These are phyloP conservation scores for Halocynthia aurantium DNA, from an alignment of 23 tunicate genomes.

Conservation along the genomic window DNA sequence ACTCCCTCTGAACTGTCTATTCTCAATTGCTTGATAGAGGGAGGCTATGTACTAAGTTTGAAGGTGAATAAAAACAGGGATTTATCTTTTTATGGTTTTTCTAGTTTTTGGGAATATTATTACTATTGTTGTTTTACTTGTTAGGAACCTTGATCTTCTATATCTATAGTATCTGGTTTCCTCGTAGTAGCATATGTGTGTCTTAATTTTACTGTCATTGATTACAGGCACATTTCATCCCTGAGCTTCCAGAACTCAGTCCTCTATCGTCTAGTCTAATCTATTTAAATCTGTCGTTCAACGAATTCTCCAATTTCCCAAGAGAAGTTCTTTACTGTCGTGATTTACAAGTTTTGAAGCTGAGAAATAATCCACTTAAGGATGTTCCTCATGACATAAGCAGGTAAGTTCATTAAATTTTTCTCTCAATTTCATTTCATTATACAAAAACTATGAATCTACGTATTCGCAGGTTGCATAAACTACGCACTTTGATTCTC, in stretches of 20 bases:
- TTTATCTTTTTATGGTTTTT: background rate
- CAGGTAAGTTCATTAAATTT: constrained; percentile 37
- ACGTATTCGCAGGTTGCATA: constrained; percentile 34
- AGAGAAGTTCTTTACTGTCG: constrained; percentile 46
- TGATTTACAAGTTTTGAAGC: constrained; percentile 63
- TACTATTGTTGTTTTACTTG: background rate
- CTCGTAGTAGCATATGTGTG: background rate
- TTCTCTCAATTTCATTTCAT: background rate
- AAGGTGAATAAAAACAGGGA: constrained; percentile 40
- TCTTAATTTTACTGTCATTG: background rate
- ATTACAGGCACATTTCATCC: constrained; percentile 69
- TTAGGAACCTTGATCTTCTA: too few relatives aligned
- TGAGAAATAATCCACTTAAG: constrained; percentile 68
- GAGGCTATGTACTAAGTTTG: constrained; percentile 72
- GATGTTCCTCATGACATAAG: constrained; percentile 59
- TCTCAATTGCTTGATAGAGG: constrained; percentile 83
- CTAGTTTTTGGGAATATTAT: too few relatives aligned
- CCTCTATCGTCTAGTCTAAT: constrained; percentile 48
- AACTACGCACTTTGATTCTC: constrained; percentile 52
- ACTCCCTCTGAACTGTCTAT: constrained; percentile 77
- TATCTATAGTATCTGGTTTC: background rate
- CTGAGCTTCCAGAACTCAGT: constrained; percentile 60
- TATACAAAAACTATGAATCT: background rate
- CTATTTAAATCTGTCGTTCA: constrained; percentile 75
- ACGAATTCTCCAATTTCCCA: constrained; percentile 59